Percentiles rank a stretch among this genome's conserved stretches.
Evolutionary conservation across 2,888 invertebrate genomes (phyloP).

Genomic region (Erannis defoliaria): DNA sequence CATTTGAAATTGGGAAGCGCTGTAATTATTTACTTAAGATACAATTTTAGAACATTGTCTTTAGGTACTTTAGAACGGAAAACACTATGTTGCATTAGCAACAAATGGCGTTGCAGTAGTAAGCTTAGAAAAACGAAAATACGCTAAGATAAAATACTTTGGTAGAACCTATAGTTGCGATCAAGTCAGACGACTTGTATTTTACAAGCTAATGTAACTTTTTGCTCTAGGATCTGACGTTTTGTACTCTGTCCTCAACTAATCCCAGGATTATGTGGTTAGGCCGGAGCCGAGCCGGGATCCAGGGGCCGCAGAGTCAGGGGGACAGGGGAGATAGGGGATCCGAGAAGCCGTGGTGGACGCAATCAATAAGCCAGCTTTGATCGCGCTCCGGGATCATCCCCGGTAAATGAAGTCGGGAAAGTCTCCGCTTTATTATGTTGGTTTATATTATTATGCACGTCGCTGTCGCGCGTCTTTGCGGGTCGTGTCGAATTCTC

Average conservation of each 20-base stretch:
- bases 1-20: too few relatives aligned
- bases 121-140: too few relatives aligned
- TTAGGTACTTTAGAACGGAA: too few relatives aligned
- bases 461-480: background rate
- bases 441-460: too few relatives aligned
- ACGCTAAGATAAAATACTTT: background rate
- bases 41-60: too few relatives aligned
- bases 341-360: conserved; percentile 48
- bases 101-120: too few relatives aligned
- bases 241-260: conserved; percentile 56
- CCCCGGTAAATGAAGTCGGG: conserved; percentile 66
- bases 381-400: conserved; percentile 62
- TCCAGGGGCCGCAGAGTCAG: conserved; percentile 1
- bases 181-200: background rate
- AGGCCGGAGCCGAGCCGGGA: conserved; percentile 49
- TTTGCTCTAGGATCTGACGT: conserved; percentile 53
- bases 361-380: conserved; percentile 62
- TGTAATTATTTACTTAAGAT: too few relatives aligned
- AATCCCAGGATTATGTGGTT: conserved; percentile 64
- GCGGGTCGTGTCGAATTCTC: background rate
- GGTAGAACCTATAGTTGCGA: background rate
- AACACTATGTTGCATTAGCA: too few relatives aligned
- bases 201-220: conserved; percentile 33
- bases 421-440: conserved; percentile 33
- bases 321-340: conserved; percentile 5